These are phyloP conservation scores for Antigone vipio DNA, from an alignment of 2,113 vertebrate species.

Conservation along the genomic window DNA sequence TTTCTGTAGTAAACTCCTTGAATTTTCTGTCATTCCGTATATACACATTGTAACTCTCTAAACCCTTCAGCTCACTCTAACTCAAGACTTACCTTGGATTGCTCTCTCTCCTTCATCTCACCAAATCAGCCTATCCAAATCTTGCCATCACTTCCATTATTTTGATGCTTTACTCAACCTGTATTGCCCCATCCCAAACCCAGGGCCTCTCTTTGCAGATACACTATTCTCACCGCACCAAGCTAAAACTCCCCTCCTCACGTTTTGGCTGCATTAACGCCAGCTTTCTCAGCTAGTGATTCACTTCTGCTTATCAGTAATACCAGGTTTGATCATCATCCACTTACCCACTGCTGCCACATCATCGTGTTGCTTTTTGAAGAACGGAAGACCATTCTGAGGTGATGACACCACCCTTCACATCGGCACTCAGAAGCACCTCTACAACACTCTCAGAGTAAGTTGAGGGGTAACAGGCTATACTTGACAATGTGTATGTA, in stretches of 20 bases:
- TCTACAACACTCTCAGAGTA: accelerated
- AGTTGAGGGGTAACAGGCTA: neutral
- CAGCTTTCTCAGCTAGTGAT: neutral
- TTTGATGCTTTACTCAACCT: neutral
- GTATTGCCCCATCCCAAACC: neutral
- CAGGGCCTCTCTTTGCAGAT: neutral
- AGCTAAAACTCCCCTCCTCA: neutral
- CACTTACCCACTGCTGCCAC: neutral
- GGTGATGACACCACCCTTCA: neutral
- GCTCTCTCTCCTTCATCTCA: neutral
- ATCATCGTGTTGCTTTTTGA: neutral
- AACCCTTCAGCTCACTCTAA: neutral
- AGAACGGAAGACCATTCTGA: neutral
- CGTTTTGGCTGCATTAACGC: neutral
- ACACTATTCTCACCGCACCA: neutral
- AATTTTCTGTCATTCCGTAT: neutral
- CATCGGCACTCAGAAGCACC: neutral
- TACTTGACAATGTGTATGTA: neutral
- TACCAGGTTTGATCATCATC: neutral
- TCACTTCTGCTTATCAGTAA: neutral
- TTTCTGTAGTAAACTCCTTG: neutral
- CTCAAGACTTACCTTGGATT: neutral
- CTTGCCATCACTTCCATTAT: neutral
- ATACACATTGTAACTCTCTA: neutral
- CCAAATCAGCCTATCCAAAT: neutral